phyloP scores from a whole-genome alignment of 2,113 vertebrate species.

The Salminus brasiliensis region DNA sequence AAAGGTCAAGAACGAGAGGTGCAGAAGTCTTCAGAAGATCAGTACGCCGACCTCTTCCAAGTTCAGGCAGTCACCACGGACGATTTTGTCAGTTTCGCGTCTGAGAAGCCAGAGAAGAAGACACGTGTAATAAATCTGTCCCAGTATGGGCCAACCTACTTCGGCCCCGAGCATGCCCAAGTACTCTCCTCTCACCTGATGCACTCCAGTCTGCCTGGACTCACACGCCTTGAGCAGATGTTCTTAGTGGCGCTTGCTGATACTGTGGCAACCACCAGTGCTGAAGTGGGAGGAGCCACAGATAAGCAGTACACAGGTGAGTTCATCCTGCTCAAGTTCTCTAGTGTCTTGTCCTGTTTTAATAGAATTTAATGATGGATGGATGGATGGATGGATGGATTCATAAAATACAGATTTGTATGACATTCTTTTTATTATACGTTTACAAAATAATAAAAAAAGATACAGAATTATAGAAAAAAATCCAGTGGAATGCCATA shows the following conservation, averaged over 20 bases:
- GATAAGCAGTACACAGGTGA: conserved; percentile 82
- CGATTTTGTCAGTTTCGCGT: conserved; percentile 91
- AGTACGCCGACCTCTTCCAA: conserved; percentile 94
- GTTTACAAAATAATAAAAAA: no score
- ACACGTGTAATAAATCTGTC: conserved; percentile 96
- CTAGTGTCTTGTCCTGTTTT: no score
- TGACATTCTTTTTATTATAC: no score
- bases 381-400: no score
- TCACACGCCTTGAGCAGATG: conserved; percentile 98
- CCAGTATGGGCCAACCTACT: conserved; percentile 93
- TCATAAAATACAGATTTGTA: no score
- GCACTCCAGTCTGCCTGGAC: conserved; percentile 96
- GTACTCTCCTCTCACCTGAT: conserved; percentile 97
- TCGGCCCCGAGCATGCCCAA: conserved; percentile 94
- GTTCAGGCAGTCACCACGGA: conserved; percentile 87
- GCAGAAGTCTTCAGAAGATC: conserved; percentile 82
- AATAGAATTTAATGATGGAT: no score
- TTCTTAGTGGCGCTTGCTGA: conserved; percentile 97
- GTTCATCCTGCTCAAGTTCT: not conserved
- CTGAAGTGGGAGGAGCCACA: conserved; percentile 88
- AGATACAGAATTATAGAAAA: no score
- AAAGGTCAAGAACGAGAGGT: conserved; percentile 76
- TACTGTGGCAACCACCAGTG: conserved; percentile 94
- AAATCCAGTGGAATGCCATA: no score
- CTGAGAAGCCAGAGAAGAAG: conserved; percentile 91